Base-by-base conservation (phyloP, 2,113 vertebrate species). In the Cinclus mexicanus region DNA sequence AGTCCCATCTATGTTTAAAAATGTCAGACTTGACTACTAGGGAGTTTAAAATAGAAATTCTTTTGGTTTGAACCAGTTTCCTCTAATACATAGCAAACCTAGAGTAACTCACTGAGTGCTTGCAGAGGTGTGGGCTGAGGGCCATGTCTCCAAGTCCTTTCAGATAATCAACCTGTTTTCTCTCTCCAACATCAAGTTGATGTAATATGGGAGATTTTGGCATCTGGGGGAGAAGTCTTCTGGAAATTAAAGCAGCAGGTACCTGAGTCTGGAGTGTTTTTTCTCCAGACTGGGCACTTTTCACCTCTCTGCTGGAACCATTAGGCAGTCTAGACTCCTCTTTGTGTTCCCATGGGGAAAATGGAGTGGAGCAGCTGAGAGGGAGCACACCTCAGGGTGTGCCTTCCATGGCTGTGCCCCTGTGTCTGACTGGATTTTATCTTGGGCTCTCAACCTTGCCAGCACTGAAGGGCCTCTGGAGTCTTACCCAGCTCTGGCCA, bases 341-440 rank as follows among this genome's bases (percentile, higher is more conserved):
- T 64, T 37, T 50, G 13, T 64, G 18, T 10, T 65, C 22, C 39
- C 19, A 2, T 0, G 0, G 6, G 18, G 42, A 29, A 76, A 41
- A 50, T 9, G 23, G 22, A 35, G 12, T 18, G 10, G 25, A 56
- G 16, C 7, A 50, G 49, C 2, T 1, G 7, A 10, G 50, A 17
- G 9, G 20, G 9, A 31, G 1, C 10, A 2, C 25, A 24, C 2
- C 29, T 74, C 22, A 26, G 21, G 26, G 2, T 44, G 6, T 42
- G 33, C 13, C 44, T 75, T n/a, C 39, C 26, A 3, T 10, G 41
- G 12, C 33, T 70, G 18, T 14, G 33, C 7, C 2, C 1, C 0
- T 21, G 20, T 11, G 35, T 37, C 35, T 37, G 35, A 37, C 35
- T 37, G 20, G 31, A 4, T 31, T 83, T 72, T 46, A 15, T 13